Conservation (phyloP, 2,797 vertebrate species). For the Agapornis canus region DNA sequence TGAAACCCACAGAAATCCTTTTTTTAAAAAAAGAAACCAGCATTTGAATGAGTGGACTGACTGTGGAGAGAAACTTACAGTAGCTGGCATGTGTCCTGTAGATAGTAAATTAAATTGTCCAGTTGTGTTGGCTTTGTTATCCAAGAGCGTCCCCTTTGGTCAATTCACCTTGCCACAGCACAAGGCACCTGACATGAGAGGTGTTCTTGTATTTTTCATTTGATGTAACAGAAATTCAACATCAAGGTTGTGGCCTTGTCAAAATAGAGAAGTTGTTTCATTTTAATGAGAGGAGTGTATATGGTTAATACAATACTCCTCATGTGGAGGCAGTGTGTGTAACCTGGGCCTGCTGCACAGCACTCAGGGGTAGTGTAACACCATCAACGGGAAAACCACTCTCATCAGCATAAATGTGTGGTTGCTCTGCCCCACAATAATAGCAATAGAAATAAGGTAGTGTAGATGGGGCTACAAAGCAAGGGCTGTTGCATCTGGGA, state of each 20-base stretch:
- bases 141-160: neutral
- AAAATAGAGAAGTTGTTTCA: neutral
- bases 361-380: neutral
- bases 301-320: neutral
- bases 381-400: neutral
- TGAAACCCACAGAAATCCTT: neutral
- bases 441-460: neutral
- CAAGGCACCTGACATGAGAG: neutral
- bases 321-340: fast-evolving
- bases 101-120: neutral
- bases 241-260: neutral
- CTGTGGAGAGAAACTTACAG: neutral
- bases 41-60: neutral
- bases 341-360: neutral
- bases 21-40: neutral
- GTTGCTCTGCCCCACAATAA: neutral
- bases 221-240: neutral
- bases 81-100: neutral
- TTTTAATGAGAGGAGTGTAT: neutral
- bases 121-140: neutral
- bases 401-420: neutral
- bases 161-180: neutral
- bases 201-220: neutral
- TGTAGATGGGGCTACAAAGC: neutral
- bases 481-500: neutral